Evolutionary conservation across 2,888 invertebrate genomes (phyloP).

Genomic region (Chymomyza caudatula): DNA sequence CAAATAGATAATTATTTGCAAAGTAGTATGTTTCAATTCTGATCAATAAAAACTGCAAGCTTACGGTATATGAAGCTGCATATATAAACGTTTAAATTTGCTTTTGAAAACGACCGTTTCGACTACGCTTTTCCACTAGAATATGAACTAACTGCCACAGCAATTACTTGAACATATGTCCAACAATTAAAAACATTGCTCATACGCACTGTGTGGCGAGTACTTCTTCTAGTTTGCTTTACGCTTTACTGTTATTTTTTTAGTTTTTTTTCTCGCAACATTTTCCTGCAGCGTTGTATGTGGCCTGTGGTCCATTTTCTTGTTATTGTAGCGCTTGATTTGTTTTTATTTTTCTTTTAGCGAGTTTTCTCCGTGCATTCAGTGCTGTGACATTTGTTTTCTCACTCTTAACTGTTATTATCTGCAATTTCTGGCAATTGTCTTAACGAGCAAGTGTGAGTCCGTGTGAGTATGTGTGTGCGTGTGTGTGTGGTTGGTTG

Average conservation of each 20-base stretch:
- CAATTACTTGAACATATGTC: conserved; percentile 62
- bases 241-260: not conserved
- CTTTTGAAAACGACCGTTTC: too few species aligned
- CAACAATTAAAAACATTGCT: conserved; percentile 61
- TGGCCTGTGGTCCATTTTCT: not conserved
- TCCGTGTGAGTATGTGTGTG: not conserved
- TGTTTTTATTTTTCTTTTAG: conserved; percentile 14
- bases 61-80: too few species aligned
- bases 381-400: conserved; percentile 39
- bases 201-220: conserved; percentile 47
- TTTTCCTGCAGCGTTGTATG: conserved; percentile 6
- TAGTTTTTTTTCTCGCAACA: not conserved
- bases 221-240: not conserved
- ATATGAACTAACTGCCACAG: conserved; percentile 10
- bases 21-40: too few species aligned
- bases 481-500: not conserved
- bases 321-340: conserved; percentile 21
- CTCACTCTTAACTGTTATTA: conserved; percentile 28
- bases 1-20: too few species aligned
- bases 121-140: too few species aligned
- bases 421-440: conserved; percentile 14
- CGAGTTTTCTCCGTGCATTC: conserved; percentile 20
- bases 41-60: too few species aligned
- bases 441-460: conserved; percentile 11
- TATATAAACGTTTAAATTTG: too few species aligned